These are phyloP conservation scores for Neodiprion pinetum DNA, from an alignment of 1,140 invertebrate genomes.

Conservation along the genomic window DNA sequence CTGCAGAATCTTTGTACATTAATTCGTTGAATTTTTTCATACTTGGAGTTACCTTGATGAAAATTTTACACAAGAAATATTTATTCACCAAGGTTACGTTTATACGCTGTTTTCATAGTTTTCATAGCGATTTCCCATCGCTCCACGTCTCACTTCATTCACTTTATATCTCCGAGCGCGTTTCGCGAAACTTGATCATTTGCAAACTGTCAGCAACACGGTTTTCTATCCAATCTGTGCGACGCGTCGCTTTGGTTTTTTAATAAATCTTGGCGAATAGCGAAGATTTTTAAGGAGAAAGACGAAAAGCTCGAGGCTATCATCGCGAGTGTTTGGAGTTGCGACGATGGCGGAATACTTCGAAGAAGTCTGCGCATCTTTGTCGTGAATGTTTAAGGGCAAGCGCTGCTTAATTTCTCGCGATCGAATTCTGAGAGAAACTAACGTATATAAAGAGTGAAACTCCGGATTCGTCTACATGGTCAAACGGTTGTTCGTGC, in stretches of 20 bases:
- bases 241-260: not conserved
- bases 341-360: too few species aligned
- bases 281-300: not conserved
- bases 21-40: not conserved
- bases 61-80: not conserved
- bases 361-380: too few species aligned
- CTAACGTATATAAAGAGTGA: too few species aligned
- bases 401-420: too few species aligned
- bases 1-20: not conserved
- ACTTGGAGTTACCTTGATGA: not conserved
- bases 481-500: too few species aligned
- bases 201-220: conserved; percentile 50
- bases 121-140: not conserved
- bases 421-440: too few species aligned
- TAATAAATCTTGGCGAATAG: not conserved
- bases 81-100: not conserved
- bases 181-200: conserved; percentile 49
- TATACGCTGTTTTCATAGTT: not conserved
- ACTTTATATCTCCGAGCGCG: conserved; percentile 17
- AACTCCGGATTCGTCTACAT: too few species aligned
- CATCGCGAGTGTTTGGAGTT: too few species aligned
- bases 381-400: too few species aligned
- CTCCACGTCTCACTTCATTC: not conserved
- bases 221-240: not conserved
- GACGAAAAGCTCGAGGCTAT: not conserved